A percentile compares a stretch with the other conserved stretches of the same genome.
Evolutionary conservation across 2,797 vertebrate species (phyloP).

Genomic region (Enoplosus armatus): DNA sequence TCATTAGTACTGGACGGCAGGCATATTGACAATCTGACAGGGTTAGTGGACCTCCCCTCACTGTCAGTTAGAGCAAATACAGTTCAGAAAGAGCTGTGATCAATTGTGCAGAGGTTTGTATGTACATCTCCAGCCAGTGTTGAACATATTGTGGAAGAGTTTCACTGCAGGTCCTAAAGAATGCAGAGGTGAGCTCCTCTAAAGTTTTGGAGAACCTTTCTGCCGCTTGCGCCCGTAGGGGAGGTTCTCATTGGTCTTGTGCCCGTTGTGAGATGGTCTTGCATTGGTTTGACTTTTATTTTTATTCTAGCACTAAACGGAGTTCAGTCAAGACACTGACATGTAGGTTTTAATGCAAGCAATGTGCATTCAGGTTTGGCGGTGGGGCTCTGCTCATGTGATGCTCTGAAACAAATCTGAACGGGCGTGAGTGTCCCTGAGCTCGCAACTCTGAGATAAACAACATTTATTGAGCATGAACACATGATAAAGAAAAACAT

Average conservation of each 20-base stretch:
- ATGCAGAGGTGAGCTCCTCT: slow-evolving; percentile 6
- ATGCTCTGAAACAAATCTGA: not conserved
- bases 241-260: no score
- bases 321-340: not conserved
- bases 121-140: slow-evolving; percentile 1
- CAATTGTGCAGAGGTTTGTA: slow-evolving; percentile 18
- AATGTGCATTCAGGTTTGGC: not conserved
- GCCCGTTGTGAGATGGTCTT: not conserved
- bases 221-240: no score
- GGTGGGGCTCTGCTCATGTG: not conserved
- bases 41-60: slow-evolving; percentile 14
- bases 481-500: no score
- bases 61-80: slow-evolving; percentile 36
- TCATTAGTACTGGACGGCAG: slow-evolving; percentile 23
- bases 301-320: not conserved
- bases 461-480: no score
- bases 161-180: slow-evolving; percentile 8
- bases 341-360: not conserved
- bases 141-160: not conserved
- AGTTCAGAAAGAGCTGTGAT: slow-evolving; percentile 30
- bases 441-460: not conserved
- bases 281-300: not conserved
- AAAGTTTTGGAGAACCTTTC: slow-evolving; percentile 6
- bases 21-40: slow-evolving; percentile 35
- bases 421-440: not conserved